Base-by-base conservation (phyloP, 1,140 invertebrate species). In the Aleiodes sp. region DNA sequence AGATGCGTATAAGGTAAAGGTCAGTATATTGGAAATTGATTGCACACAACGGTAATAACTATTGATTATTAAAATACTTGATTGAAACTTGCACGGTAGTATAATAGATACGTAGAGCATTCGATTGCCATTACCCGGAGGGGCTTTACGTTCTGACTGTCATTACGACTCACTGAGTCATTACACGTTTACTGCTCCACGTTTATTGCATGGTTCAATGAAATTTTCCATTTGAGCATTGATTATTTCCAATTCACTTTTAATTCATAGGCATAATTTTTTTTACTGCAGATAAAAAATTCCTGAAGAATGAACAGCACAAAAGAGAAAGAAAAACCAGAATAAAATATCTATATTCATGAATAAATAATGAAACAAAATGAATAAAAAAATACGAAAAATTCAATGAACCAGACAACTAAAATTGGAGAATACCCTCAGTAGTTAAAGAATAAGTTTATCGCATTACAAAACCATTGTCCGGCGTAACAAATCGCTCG, bases 401-500 rank as follows among this genome's bases (percentile, higher is more conserved):
- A 14, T 26, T 39, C 14, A 43, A 62, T 9, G 14, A 60, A 12
- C 14, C 6, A 37, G 4, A 57, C 2, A 65, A 10, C 12, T 12
- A 37, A 21, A 26, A 67, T 41, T 67, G 64, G 31, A 66, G n/a
- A 21, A 28, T 41, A 59, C 8, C 16, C 4, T n/a, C n/a, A n/a
- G n/a, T n/a, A n/a, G n/a, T n/a, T 29, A 46, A 61, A 39, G 43
- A 41, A 29, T 63, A 67, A 56, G 46, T 70, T 73, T 72, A 73
- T 70, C 64, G 64, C 68, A 70, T 73, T 67, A 73, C 43, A 70
- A 57, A 56, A 62, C 68, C 59, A 70, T 73, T 73, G 71, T 67
- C 57, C 66, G 46, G 46, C 73, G 75, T 76, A 74, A 78, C 76
- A 75, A 79, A 78, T 79, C 78, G 73, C 65, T 69, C 62, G 69